These are phyloP conservation scores for Malaclemys terrapin DNA, from an alignment of 2,113 vertebrate species.

Conservation along the genomic window DNA sequence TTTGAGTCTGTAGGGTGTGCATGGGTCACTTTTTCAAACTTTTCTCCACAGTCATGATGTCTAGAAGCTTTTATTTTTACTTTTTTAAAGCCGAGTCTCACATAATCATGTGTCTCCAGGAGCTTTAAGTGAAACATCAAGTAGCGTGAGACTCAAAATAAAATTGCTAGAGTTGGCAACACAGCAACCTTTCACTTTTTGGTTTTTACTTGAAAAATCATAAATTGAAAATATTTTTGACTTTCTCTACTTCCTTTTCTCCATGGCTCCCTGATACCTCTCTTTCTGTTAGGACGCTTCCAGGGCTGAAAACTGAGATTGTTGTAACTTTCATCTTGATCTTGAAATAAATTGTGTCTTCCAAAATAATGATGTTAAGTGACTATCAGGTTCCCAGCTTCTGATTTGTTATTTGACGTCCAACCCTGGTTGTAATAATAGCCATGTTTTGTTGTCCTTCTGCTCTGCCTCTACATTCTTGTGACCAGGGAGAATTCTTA, in stretches of 20 bases:
- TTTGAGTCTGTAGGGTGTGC: background rate
- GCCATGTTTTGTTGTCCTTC: no score
- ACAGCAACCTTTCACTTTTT: background rate
- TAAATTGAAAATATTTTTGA: background rate
- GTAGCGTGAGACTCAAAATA: background rate
- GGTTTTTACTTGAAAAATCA: conserved; percentile 1
- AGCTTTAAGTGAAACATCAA: background rate
- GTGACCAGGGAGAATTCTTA: no score
- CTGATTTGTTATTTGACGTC: background rate
- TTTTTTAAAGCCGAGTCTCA: no score
- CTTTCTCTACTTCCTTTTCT: background rate
- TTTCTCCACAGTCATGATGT: background rate
- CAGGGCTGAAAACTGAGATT: background rate
- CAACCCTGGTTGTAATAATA: no score
- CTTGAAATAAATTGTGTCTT: background rate
- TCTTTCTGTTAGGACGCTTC: background rate
- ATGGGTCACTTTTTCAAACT: background rate
- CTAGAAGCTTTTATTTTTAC: background rate
- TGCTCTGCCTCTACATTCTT: no score
- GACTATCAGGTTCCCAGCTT: background rate
- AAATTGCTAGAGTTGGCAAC: background rate
- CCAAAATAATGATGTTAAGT: background rate
- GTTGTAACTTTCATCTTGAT: background rate
- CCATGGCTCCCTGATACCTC: background rate
- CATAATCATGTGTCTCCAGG: no score